These are phyloP conservation scores for Borostomias antarcticus DNA, from an alignment of 2,797 vertebrate genomes.

Conservation along the genomic window DNA sequence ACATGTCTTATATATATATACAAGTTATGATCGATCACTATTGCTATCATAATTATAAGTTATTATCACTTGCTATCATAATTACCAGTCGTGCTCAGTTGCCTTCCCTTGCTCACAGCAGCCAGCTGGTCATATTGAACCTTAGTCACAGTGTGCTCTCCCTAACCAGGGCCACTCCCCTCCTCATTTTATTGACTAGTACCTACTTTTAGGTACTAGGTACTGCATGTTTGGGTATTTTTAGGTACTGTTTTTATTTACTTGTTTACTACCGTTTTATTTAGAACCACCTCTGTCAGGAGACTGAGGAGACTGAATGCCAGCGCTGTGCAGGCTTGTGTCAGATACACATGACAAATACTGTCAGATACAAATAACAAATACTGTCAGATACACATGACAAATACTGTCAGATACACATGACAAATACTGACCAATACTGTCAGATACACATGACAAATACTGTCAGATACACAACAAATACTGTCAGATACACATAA, in stretches of 20 bases:
- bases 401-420: too few species aligned
- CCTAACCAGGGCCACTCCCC: constrained; percentile 10
- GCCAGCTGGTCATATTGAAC: not conserved
- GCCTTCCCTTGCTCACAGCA: not conserved
- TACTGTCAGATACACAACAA: too few species aligned
- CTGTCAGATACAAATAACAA: not conserved
- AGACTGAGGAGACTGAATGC: not conserved
- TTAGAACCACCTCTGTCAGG: constrained; percentile 11
- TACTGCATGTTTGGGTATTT: constrained; percentile 19
- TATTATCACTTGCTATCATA: not conserved
- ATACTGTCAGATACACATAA: too few species aligned
- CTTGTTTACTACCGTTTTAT: constrained; percentile 1
- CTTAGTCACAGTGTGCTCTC: constrained; percentile 5
- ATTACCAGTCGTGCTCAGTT: not conserved
- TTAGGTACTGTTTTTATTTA: too few species aligned
- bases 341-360: not conserved
- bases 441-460: too few species aligned
- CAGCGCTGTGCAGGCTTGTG: not conserved
- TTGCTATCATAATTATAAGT: not conserved
- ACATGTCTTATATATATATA: not conserved
- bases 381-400: too few species aligned
- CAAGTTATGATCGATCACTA: not conserved
- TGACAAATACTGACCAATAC: too few species aligned
- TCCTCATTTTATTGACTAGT: constrained; percentile 4
- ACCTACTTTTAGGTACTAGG: constrained; percentile 2